These are phyloP conservation scores for Luscinia luscinia DNA, from an alignment of 2,797 vertebrate genomes.

Conservation along the genomic window DNA sequence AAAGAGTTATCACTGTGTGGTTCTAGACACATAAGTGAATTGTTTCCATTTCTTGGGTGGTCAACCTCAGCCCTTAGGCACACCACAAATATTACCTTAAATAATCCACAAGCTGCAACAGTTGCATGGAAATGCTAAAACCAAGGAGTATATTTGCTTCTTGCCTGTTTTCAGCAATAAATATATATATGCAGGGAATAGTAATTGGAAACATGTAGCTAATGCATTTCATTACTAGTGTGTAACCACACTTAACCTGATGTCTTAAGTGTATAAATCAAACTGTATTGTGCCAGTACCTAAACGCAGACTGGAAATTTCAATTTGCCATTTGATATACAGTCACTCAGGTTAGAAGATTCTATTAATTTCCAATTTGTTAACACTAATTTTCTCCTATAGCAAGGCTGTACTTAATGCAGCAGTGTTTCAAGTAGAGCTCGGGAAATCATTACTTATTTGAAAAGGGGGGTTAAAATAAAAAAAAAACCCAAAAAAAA, in stretches of 20 bases:
- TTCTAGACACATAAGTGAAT: neutral
- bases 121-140: neutral
- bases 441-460: neutral
- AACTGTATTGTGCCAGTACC: neutral
- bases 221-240: conserved; percentile 6
- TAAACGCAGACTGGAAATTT: conserved; percentile 33
- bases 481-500: neutral
- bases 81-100: neutral
- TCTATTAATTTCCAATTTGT: conserved; percentile 2
- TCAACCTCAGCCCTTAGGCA: neutral
- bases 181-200: neutral
- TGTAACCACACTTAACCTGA: neutral
- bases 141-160: neutral
- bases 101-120: neutral
- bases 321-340: conserved; percentile 26
- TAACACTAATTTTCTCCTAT: neutral
- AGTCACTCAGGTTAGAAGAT: neutral
- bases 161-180: neutral
- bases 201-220: neutral
- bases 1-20: neutral
- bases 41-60: neutral
- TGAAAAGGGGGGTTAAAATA: accelerated
- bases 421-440: neutral
- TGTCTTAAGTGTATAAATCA: conserved; percentile 21
- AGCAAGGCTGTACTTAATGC: neutral